Base-by-base conservation (phyloP, 37 sponge, comb jelly and placozoan species). In the Hormiphora californensis region DNA sequence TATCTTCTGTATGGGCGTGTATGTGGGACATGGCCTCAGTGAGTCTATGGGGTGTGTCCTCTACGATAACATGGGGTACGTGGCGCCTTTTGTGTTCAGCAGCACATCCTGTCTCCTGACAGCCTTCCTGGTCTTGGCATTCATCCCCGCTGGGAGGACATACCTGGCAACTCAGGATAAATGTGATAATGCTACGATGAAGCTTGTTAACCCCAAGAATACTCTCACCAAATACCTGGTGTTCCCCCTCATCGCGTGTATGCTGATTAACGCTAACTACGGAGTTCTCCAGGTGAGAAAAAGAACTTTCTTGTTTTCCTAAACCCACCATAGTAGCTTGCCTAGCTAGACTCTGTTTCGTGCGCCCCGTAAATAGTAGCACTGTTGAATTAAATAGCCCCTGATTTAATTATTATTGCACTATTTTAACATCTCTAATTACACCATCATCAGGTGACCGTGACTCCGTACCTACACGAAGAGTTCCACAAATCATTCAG, bases 401-500 rank as follows among this genome's bases (percentile, higher is more conserved):
- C 53, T 15, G 9, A 17, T 49, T 49, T 15, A 49, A 17, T 9
- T 49, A 17, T 49, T 15, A 17, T 49, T 49, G 15, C 51, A 46
- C 8, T 46, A 46, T 46, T 12, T 46, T 8, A 17, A 17, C 11
- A 46, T 46, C n/a, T n/a, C n/a, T n/a, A n/a, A n/a, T n/a, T n/a
- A n/a, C 59, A 7, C 23, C 59, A 27, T 30, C 19, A 4, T 22
- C 46, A 73, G 81, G 81, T 73, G 15, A 73, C 36, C 35, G 23
- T 73, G 4, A 73, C 81, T 22, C 81, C 81, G 46, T 73, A 27
- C 44, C 81, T 73, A 15, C 35, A 73, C 27, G 35, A 27, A 19
- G 46, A 73, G 46, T 73, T 73, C 81, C 3, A 73, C 41, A 73
- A 73, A 46, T 43, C 81, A n/a, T 43, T 73, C 38, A 43, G 46